Conservation (phyloP, 1,140 invertebrate genomes). For the Drosophila lacteicornis region DNA sequence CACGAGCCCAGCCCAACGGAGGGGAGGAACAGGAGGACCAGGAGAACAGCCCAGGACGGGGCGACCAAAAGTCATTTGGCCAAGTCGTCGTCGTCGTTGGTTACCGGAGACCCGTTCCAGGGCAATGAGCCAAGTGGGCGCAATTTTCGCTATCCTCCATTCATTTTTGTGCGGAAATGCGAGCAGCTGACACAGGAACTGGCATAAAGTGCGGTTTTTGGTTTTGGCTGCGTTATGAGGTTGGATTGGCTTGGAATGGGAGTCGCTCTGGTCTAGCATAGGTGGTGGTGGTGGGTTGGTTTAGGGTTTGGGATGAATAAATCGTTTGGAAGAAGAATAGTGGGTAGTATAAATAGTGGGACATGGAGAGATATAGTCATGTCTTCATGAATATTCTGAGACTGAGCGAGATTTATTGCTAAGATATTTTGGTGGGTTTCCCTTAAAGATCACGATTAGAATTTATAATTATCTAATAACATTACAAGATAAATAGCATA, state of each 20-base stretch:
- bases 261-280: neutral
- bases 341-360: slow-evolving; percentile 8
- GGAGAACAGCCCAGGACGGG: slow-evolving; percentile 3
- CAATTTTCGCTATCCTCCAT: slow-evolving; percentile 52
- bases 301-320: slow-evolving; percentile 17
- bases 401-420: neutral
- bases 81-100: slow-evolving; percentile 34
- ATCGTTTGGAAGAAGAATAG: neutral
- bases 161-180: slow-evolving; percentile 55
- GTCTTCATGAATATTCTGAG: neutral
- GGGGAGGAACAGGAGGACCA: neutral
- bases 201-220: slow-evolving; percentile 57
- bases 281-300: neutral
- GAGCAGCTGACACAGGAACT: slow-evolving; percentile 71
- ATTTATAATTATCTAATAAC: neutral
- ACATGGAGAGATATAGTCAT: neutral
- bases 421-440: neutral
- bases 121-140: slow-evolving; percentile 78
- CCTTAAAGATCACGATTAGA: neutral
- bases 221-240: slow-evolving; percentile 15
- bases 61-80: slow-evolving; percentile 60
- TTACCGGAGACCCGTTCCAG: slow-evolving; percentile 40
- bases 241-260: slow-evolving; percentile 4
- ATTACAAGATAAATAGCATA: neutral
- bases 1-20: slow-evolving; percentile 53